Conservation (phyloP, 2,888 invertebrate species). For the Cordylochernes scorpioides region DNA sequence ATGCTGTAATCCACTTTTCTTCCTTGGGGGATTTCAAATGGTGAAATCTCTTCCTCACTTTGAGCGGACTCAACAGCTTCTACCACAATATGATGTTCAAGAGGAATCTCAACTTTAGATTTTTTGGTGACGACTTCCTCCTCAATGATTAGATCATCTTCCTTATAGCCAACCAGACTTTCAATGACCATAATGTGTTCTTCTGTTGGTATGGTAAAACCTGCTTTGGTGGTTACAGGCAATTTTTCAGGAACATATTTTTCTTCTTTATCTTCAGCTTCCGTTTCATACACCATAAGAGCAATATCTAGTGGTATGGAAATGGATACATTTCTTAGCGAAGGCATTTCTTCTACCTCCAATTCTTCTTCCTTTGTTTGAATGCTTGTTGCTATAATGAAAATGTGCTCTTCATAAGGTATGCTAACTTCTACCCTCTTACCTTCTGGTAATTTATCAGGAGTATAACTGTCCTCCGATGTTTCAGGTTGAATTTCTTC, state of each 20-base stretch:
- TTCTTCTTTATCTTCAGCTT: slow-evolving; percentile 11
- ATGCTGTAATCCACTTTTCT: slow-evolving; percentile 19
- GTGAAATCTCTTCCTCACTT: slow-evolving; percentile 12
- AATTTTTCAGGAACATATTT: slow-evolving; percentile 7
- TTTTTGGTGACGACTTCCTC: slow-evolving; percentile 4
- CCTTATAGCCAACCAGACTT: slow-evolving; percentile 6
- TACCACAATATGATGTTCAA: slow-evolving; percentile 10
- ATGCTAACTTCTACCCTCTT: slow-evolving; percentile 5
- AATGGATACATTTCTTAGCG: slow-evolving; percentile 2
- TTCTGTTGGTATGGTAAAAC: slow-evolving; percentile 7
- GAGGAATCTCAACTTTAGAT: slow-evolving; percentile 6
- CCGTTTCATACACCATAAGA: slow-evolving; percentile 6
- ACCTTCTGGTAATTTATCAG: slow-evolving; percentile 1
- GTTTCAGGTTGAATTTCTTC: slow-evolving; percentile 3
- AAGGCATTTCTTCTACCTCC: not conserved
- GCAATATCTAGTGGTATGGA: slow-evolving; percentile 4
- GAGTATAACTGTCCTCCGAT: no score
- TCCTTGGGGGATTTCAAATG: slow-evolving; percentile 27
- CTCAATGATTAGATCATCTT: no score
- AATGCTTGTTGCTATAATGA: slow-evolving; percentile 4
- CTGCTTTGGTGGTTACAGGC: slow-evolving; percentile 5
- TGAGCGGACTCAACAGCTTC: slow-evolving; percentile 12
- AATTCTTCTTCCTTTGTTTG: slow-evolving; percentile 5
- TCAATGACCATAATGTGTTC: slow-evolving; percentile 11
- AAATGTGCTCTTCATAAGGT: slow-evolving; percentile 4